phyloP scores from a whole-genome alignment of 2,888 invertebrate genomes.

The Uropetala carovei region DNA sequence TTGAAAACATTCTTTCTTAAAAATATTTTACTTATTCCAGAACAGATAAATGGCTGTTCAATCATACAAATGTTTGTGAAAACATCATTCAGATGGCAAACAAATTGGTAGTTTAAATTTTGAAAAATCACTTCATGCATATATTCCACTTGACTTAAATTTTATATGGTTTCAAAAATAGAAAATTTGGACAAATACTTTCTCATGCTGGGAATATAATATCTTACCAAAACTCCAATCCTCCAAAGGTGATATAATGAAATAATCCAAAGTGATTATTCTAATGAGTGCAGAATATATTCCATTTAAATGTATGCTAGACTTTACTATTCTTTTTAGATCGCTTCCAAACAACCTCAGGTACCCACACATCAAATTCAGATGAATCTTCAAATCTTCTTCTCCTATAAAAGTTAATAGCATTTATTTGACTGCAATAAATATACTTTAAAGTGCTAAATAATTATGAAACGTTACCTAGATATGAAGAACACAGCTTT shows the following conservation, averaged over 20 bases:
- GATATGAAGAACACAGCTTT: constrained; percentile 73
- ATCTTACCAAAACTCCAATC: constrained; percentile 52
- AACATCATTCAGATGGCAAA: no score
- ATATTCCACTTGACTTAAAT: neutral
- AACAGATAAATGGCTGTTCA: no score
- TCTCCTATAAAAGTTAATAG: neutral
- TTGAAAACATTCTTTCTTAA: no score
- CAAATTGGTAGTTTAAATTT: neutral
- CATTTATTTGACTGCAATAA: neutral
- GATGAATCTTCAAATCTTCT: neutral
- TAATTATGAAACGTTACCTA: neutral
- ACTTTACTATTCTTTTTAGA: neutral
- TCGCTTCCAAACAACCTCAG: constrained; percentile 45
- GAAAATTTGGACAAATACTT: no score
- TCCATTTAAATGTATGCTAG: constrained; percentile 6
- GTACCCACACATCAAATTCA: constrained; percentile 39
- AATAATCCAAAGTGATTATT: constrained; percentile 32
- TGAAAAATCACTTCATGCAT: neutral
- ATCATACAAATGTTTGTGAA: no score
- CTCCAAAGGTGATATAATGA: constrained; percentile 32
- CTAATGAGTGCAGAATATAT: neutral
- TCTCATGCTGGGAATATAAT: no score
- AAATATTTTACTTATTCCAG: no score
- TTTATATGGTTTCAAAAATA: neutral
- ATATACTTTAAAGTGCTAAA: neutral